phyloP scores from a whole-genome alignment of 1,140 invertebrate genomes.

The Arctopsyche grandis region DNA sequence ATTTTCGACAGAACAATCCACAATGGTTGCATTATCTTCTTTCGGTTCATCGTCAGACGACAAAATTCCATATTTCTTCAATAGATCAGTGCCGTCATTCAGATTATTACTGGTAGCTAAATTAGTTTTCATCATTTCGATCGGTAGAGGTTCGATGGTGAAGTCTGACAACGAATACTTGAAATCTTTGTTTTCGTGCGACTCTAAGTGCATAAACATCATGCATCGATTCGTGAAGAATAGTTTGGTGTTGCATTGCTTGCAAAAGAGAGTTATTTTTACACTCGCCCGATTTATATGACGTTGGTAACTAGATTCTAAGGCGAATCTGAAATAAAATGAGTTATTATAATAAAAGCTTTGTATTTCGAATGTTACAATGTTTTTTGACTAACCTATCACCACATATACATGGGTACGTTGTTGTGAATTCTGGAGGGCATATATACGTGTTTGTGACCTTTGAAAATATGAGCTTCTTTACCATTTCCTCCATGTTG shows the following conservation, averaged over 20 bases:
- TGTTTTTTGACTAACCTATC: neutral
- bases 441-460: neutral
- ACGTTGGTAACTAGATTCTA: slow-evolving; percentile 60
- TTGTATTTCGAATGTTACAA: slow-evolving; percentile 48
- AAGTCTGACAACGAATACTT: slow-evolving; percentile 62
- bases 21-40: neutral
- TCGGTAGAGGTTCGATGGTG: slow-evolving; percentile 60
- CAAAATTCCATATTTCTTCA: neutral
- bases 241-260: slow-evolving; percentile 57
- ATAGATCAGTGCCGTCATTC: neutral
- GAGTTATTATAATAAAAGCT: no score
- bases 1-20: no score
- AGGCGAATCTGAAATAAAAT: slow-evolving; percentile 63
- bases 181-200: slow-evolving; percentile 61
- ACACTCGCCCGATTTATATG: slow-evolving; percentile 62
- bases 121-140: no score
- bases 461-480: neutral
- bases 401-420: neutral
- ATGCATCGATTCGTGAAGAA: slow-evolving; percentile 62
- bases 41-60: neutral
- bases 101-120: neutral
- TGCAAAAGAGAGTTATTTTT: slow-evolving; percentile 61
- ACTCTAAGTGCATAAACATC: slow-evolving; percentile 61
- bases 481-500: neutral
- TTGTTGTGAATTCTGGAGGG: neutral